Percentiles rank a stretch among this genome's conserved stretches.
phyloP scores from a whole-genome alignment of 2,113 vertebrate species.

The Oreocharis arfaki region DNA sequence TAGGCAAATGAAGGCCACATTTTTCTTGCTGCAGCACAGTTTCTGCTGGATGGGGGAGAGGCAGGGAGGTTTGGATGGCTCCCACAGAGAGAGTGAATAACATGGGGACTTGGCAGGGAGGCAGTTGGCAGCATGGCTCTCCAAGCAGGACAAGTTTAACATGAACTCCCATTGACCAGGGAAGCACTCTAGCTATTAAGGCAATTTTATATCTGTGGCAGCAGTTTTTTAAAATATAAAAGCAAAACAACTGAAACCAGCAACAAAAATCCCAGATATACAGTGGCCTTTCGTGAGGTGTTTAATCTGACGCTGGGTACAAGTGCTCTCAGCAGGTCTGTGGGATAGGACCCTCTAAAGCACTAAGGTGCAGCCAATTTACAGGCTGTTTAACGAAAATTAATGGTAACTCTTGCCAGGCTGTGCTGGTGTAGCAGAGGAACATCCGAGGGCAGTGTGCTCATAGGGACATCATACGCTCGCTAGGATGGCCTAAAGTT shows the following conservation, averaged over 20 bases:
- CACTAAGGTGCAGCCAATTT: neutral
- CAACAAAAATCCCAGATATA: neutral
- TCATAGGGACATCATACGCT: rapidly evolving
- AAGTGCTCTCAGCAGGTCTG: rapidly evolving
- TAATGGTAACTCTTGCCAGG: neutral
- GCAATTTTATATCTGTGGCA: neutral
- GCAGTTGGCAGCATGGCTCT: neutral
- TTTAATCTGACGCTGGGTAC: neutral
- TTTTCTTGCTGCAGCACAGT: neutral
- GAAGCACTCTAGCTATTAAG: neutral
- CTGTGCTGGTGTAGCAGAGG: neutral
- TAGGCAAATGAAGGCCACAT: neutral
- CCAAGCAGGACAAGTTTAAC: neutral
- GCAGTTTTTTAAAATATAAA: neutral
- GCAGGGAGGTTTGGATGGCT: neutral
- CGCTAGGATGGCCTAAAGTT: neutral
- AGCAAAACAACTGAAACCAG: neutral
- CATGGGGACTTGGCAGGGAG: neutral
- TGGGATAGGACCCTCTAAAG: neutral
- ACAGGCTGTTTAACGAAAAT: neutral
- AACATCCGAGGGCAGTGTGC: neutral
- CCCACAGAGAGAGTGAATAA: neutral
- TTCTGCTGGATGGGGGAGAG: neutral
- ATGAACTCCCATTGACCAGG: neutral
- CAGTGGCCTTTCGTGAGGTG: neutral